phyloP scores from a whole-genome alignment of 2,797 vertebrate species.

The Pipistrellus pipistrellus region DNA sequence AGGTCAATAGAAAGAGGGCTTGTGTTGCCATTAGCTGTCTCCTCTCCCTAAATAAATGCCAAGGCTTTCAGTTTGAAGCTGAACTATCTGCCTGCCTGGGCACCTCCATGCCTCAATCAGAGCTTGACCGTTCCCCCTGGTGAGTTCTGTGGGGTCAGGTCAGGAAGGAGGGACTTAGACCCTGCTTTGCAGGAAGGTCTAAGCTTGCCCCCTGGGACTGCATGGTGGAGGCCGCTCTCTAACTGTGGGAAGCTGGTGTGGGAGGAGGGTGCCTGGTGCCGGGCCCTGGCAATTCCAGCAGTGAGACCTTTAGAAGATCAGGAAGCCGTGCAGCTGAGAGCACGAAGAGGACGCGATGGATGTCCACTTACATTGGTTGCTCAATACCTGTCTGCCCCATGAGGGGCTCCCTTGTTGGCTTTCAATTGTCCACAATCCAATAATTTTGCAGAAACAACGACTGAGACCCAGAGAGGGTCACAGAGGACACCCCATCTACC shows the following conservation, averaged over 20 bases:
- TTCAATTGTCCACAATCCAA: not conserved
- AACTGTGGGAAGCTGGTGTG: no score
- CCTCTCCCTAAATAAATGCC: not conserved
- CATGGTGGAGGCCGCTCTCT: not conserved
- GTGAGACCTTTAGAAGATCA: not conserved
- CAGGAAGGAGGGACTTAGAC: not conserved
- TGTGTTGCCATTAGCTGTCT: not conserved
- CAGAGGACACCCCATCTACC: not conserved
- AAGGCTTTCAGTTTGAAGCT: not conserved
- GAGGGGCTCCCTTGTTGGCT: not conserved
- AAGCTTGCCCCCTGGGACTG: not conserved
- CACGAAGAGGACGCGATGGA: not conserved
- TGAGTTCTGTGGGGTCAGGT: not conserved
- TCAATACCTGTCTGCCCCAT: not conserved
- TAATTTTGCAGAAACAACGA: constrained; percentile 26
- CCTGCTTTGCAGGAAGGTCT: not conserved
- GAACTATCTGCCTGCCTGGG: not conserved
- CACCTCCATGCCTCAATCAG: not conserved
- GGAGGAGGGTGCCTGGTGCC: not conserved
- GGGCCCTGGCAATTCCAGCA: accelerated
- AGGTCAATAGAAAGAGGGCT: not conserved
- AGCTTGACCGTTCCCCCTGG: not conserved
- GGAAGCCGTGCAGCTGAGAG: not conserved
- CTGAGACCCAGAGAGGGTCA: not conserved
- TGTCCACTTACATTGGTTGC: not conserved